These are phyloP conservation scores for Stylophora pistillata DNA, from an alignment of 64 coral and sea anemone species.

Conservation along the genomic window DNA sequence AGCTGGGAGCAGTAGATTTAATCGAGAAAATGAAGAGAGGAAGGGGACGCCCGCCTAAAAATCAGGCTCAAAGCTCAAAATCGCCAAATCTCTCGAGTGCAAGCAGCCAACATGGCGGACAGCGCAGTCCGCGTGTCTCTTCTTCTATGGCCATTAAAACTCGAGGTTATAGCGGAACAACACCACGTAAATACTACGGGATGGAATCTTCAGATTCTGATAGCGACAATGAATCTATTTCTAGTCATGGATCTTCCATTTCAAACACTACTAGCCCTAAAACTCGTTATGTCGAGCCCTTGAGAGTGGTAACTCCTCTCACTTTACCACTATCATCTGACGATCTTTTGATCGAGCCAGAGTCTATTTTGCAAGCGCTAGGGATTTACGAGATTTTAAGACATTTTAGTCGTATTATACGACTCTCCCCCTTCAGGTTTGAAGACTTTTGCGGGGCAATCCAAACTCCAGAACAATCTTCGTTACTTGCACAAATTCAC, in stretches of 20 bases:
- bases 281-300: slow-evolving; percentile 72
- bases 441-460: slow-evolving; percentile 94
- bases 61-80: slow-evolving; percentile 66
- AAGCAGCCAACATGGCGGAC: slow-evolving; percentile 95
- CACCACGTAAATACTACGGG: slow-evolving; percentile 58
- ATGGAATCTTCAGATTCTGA: slow-evolving; percentile 70
- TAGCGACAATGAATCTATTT: slow-evolving; percentile 90
- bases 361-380: slow-evolving; percentile 79
- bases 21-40: slow-evolving; percentile 86
- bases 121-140: slow-evolving; percentile 58
- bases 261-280: slow-evolving; percentile 54
- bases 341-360: slow-evolving; percentile 77
- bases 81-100: slow-evolving; percentile 49
- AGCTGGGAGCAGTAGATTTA: slow-evolving; percentile 23
- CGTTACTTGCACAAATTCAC: slow-evolving; percentile 92
- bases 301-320: slow-evolving; percentile 74
- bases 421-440: slow-evolving; percentile 90
- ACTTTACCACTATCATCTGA: slow-evolving; percentile 84
- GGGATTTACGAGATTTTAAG: slow-evolving; percentile 95
- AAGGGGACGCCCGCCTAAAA: slow-evolving; percentile 89
- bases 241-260: slow-evolving; percentile 79
- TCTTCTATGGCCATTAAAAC: slow-evolving; percentile 75
- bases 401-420: slow-evolving; percentile 88
- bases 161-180: slow-evolving; percentile 57
- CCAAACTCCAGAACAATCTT: slow-evolving; percentile 70